These are phyloP conservation scores for Ahaetulla prasina DNA, from an alignment of 2,113 vertebrate species.

Conservation along the genomic window DNA sequence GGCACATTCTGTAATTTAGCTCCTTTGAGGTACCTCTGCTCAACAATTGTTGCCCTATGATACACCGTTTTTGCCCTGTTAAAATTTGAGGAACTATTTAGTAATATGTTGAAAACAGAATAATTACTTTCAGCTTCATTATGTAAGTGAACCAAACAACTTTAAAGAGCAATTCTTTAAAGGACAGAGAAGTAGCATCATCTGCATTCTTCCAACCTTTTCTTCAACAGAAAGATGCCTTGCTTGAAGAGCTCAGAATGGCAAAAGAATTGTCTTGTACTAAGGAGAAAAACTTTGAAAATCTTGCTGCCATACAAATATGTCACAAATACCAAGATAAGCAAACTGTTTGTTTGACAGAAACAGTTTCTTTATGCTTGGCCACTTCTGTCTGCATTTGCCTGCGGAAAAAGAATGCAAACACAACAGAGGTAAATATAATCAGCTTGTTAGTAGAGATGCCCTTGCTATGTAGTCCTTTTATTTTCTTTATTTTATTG, in stretches of 20 bases:
- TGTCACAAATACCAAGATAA: conserved; percentile 63
- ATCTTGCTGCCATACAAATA: conserved; percentile 58
- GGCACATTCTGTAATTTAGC: too few relatives aligned
- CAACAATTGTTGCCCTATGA: too few relatives aligned
- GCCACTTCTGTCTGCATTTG: conserved; percentile 65
- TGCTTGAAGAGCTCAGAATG: conserved; percentile 64
- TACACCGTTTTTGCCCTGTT: background rate
- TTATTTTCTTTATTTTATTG: background rate
- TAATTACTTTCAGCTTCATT: background rate
- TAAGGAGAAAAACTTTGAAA: conserved; percentile 47
- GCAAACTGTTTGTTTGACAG: conserved; percentile 45
- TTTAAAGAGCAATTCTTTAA: background rate
- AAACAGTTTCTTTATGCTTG: conserved; percentile 54
- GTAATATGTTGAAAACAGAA: background rate
- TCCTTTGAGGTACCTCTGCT: too few relatives aligned
- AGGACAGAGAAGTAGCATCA: background rate
- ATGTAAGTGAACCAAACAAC: background rate
- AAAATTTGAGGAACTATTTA: background rate
- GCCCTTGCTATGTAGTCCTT: background rate
- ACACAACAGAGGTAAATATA: conserved; percentile 65
- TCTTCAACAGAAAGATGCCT: conserved; percentile 70
- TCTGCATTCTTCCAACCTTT: background rate
- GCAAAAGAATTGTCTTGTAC: conserved; percentile 30
- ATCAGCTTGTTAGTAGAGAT: background rate
- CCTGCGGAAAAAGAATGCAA: conserved; percentile 62